Conservation (phyloP, 2,888 invertebrate genomes). For the Quadroppia sp. region DNA sequence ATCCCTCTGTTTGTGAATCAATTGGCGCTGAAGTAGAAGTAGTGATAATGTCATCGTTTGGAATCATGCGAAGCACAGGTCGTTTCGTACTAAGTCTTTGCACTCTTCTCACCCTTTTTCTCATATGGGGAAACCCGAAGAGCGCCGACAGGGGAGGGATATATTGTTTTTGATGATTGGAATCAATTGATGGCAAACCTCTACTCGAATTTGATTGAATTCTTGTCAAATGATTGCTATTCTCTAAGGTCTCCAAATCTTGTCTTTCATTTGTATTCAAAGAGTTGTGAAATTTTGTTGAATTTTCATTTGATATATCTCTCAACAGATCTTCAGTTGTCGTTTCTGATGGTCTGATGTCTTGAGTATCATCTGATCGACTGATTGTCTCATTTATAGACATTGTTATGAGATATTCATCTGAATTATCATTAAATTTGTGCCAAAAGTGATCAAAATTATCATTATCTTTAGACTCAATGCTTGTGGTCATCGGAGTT, state of each 20-base stretch:
- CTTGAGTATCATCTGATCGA: neutral
- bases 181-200: neutral
- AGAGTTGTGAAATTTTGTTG: neutral
- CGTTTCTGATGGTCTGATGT: neutral
- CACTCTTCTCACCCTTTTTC: slow-evolving; percentile 6
- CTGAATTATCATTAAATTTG: slow-evolving; percentile 25
- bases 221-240: neutral
- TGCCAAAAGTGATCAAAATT: slow-evolving; percentile 8
- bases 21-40: neutral
- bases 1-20: neutral
- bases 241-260: neutral
- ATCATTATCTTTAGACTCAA: neutral
- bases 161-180: neutral
- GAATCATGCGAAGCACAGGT: neutral
- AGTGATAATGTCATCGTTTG: neutral
- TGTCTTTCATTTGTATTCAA: neutral
- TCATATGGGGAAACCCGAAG: slow-evolving; percentile 1
- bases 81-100: neutral
- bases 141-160: slow-evolving; percentile 1
- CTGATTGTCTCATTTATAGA: neutral
- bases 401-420: neutral
- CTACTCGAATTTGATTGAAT: neutral
- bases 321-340: neutral
- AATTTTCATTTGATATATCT: neutral
- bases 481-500: neutral